A percentile compares a stretch with the other conserved stretches of the same genome.
phyloP scores from a whole-genome alignment of 2,888 invertebrate species.

The Cantharis rustica region DNA sequence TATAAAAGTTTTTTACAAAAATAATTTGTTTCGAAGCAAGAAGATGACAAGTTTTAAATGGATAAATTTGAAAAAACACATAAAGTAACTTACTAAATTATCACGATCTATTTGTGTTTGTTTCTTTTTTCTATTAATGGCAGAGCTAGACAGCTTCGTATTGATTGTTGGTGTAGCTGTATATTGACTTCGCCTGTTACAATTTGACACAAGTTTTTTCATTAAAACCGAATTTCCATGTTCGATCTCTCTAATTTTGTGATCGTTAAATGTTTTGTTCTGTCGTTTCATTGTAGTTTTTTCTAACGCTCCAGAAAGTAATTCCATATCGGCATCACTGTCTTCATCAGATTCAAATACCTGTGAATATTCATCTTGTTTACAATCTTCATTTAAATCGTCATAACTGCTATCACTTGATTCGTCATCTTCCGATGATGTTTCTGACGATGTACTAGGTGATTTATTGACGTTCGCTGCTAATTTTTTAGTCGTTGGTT shows the following conservation, averaged over 20 bases:
- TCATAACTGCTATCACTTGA: background rate
- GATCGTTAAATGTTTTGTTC: slow-evolving; percentile 39
- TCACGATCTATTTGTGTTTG: slow-evolving; percentile 42
- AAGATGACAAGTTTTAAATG: no score
- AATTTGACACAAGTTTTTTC: slow-evolving; percentile 40
- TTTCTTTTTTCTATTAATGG: slow-evolving; percentile 40
- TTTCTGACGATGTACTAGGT: background rate
- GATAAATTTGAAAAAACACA: background rate
- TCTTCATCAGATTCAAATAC: background rate
- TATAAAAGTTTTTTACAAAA: no score
- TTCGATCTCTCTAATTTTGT: slow-evolving; percentile 40
- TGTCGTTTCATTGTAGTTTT: slow-evolving; percentile 2
- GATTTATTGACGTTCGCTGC: background rate
- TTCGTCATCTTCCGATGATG: background rate
- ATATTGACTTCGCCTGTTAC: slow-evolving; percentile 33
- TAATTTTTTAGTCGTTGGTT: background rate
- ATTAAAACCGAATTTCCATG: slow-evolving; percentile 38
- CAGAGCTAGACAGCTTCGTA: slow-evolving; percentile 35
- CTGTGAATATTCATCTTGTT: background rate
- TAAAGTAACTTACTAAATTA: slow-evolving; percentile 38
- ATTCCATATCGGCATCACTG: background rate
- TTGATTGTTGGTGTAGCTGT: slow-evolving; percentile 9
- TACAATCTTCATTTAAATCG: background rate
- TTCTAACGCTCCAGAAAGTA: background rate
- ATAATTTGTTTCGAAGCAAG: no score